Percentiles rank a stretch among this genome's conserved stretches.
phyloP scores from a whole-genome alignment of 2,888 invertebrate genomes.

The Callimorpha dominula region DNA sequence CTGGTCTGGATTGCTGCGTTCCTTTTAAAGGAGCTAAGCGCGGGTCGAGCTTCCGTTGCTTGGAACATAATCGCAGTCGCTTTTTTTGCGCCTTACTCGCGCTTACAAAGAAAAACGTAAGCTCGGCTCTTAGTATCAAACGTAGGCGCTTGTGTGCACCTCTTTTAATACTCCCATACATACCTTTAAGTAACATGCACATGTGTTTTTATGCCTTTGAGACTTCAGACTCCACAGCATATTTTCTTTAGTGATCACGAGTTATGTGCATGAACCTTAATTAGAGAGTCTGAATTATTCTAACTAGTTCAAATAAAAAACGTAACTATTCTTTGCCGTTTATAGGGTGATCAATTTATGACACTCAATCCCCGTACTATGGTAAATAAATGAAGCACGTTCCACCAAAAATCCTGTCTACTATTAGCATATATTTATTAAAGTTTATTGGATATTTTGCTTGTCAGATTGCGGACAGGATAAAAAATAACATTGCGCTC shows the following conservation, averaged over 20 bases:
- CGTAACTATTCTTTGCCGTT: too few species aligned
- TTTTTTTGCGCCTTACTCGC: constrained; percentile 53
- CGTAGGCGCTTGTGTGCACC: constrained; percentile 47
- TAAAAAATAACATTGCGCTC: constrained; percentile 5
- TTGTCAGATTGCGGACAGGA: constrained; percentile 3
- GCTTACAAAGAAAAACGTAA: constrained; percentile 58
- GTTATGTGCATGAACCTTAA: constrained; percentile 27
- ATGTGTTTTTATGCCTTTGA: constrained; percentile 22
- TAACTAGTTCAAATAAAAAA: background rate
- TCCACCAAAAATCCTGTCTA: constrained; percentile 4
- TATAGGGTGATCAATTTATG: constrained; percentile 41
- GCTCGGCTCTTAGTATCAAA: constrained; percentile 47
- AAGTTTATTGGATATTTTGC: constrained; percentile 14
- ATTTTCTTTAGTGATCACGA: constrained; percentile 15
- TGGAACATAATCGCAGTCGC: constrained; percentile 60
- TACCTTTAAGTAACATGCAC: constrained; percentile 24
- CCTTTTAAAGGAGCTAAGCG: constrained; percentile 58
- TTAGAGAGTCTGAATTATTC: constrained; percentile 6
- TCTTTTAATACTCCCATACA: constrained; percentile 38
- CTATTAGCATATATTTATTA: constrained; percentile 14
- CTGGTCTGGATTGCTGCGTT: constrained; percentile 58
- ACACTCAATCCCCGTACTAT: constrained; percentile 24
- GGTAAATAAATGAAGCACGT: constrained; percentile 24
- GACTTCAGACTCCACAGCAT: constrained; percentile 16
- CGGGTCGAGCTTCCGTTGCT: constrained; percentile 58